A percentile compares a stretch with the other conserved stretches of the same genome.
These are phyloP conservation scores for Dendrolimus pini DNA, from an alignment of 2,888 invertebrate genomes.

Conservation along the genomic window DNA sequence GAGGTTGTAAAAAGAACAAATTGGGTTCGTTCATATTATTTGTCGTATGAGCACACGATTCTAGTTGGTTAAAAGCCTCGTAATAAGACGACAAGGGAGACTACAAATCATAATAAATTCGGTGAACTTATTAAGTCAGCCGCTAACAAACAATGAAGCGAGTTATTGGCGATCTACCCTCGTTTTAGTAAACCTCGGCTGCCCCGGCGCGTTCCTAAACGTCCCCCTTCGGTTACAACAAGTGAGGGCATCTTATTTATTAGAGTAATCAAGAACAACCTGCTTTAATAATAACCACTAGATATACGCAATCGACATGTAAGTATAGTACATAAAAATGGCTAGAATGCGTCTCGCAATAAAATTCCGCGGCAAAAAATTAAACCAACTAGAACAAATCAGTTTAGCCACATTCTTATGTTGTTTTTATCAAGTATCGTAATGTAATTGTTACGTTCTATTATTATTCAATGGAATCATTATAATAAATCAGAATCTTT, in stretches of 20 bases:
- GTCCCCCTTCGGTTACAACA: slow-evolving; percentile 38
- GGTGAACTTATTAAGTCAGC: slow-evolving; percentile 72
- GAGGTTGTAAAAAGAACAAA: slow-evolving; percentile 39
- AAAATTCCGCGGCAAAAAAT: too few species aligned
- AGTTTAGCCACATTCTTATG: too few species aligned
- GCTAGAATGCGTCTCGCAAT: too few species aligned
- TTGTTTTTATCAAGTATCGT: too few species aligned
- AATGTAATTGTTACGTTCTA: too few species aligned
- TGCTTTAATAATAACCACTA: too few species aligned
- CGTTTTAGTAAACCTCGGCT: slow-evolving; percentile 54
- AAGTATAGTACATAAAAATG: too few species aligned
- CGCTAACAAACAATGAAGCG: slow-evolving; percentile 71
- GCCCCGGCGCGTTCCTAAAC: slow-evolving; percentile 24
- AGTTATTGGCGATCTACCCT: slow-evolving; percentile 72
- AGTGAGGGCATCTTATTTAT: slow-evolving; percentile 51
- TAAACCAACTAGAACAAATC: too few species aligned
- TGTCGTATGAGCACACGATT: slow-evolving; percentile 31
- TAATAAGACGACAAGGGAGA: slow-evolving; percentile 65
- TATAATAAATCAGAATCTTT: too few species aligned
- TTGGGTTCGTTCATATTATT: slow-evolving; percentile 31
- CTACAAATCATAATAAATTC: slow-evolving; percentile 74
- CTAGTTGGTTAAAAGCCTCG: slow-evolving; percentile 48
- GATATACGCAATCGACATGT: too few species aligned
- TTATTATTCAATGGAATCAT: too few species aligned
- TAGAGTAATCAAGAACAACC: not conserved